These are phyloP conservation scores for Sebastes taczanowskii DNA, from an alignment of 2,797 vertebrate genomes.

Conservation along the genomic window DNA sequence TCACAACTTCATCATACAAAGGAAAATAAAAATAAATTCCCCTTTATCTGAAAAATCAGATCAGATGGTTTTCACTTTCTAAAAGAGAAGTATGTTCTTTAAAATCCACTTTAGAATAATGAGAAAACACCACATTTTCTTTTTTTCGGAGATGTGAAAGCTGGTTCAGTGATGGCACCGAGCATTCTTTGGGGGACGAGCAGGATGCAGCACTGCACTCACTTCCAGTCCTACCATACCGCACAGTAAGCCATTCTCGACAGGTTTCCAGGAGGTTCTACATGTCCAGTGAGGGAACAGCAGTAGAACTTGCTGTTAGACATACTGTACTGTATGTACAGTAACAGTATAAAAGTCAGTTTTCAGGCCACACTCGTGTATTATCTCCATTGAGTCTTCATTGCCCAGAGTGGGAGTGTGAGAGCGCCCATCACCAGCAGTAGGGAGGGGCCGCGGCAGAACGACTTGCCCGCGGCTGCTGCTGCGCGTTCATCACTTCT, in stretches of 20 bases:
- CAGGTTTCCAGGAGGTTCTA: conserved; percentile 76
- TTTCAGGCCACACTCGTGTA: conserved; percentile 66
- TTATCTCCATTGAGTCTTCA: conserved; percentile 95
- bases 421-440: conserved; percentile 78
- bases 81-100: conserved; percentile 69
- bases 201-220: conserved; percentile 84
- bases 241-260: conserved; percentile 67
- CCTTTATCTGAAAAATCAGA: conserved; percentile 59
- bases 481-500: conserved; percentile 88
- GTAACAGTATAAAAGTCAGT: conserved; percentile 59
- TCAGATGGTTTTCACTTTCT: conserved; percentile 48
- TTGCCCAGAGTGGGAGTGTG: conserved; percentile 69
- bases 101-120: conserved; percentile 77
- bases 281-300: conserved; percentile 84
- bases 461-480: conserved; percentile 62
- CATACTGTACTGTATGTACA: conserved; percentile 54
- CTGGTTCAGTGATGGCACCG: conserved; percentile 85
- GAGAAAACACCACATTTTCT: conserved; percentile 75
- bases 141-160: conserved; percentile 66
- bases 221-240: conserved; percentile 75
- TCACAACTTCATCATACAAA: conserved; percentile 68
- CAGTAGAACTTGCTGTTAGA: conserved; percentile 77
- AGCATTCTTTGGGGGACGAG: conserved; percentile 91
- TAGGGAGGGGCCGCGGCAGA: conserved; percentile 59
- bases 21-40: conserved; percentile 82